A percentile compares a stretch with the other conserved stretches of the same genome.
These are phyloP conservation scores for Nomada hirtipes DNA, from an alignment of 2,888 invertebrate species.

Conservation along the genomic window DNA sequence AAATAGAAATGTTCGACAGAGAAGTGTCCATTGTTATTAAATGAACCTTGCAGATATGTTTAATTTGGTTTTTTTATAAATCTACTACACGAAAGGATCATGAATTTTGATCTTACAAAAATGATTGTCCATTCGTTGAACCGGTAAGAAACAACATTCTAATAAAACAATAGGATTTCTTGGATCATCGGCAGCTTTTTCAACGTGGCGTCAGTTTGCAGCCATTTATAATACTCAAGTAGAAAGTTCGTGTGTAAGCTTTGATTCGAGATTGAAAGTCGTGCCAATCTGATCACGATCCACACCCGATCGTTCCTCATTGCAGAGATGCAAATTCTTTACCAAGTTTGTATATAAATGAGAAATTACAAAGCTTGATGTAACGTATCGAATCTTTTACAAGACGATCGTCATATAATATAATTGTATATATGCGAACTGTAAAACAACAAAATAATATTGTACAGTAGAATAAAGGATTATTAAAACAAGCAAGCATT, in stretches of 20 bases:
- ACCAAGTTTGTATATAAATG: constrained; percentile 67
- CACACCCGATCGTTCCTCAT: constrained; percentile 46
- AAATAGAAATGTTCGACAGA: too few species aligned
- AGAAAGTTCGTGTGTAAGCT: constrained; percentile 29
- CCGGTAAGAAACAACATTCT: too few species aligned
- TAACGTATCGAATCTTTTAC: constrained; percentile 73
- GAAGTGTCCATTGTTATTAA: too few species aligned
- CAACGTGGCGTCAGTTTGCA: constrained; percentile 16
- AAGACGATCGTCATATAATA: constrained; percentile 63
- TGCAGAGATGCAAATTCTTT: constrained; percentile 46
- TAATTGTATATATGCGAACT: constrained; percentile 71
- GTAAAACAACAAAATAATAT: constrained; percentile 68
- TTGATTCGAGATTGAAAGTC: constrained; percentile 7
- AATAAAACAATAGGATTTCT: too few species aligned
- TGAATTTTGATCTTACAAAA: too few species aligned
- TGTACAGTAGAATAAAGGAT: constrained; percentile 78
- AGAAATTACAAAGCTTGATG: constrained; percentile 63
- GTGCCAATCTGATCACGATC: constrained; percentile 24
- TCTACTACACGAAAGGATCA: too few species aligned
- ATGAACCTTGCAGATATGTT: too few species aligned
- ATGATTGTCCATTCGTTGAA: too few species aligned
- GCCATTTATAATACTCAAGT: constrained; percentile 37
- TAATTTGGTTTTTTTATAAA: too few species aligned
- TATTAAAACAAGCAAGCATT: constrained; percentile 47
- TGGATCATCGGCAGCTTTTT: neutral